Conservation (phyloP, 2,113 vertebrate genomes). For the Cariama cristata region DNA sequence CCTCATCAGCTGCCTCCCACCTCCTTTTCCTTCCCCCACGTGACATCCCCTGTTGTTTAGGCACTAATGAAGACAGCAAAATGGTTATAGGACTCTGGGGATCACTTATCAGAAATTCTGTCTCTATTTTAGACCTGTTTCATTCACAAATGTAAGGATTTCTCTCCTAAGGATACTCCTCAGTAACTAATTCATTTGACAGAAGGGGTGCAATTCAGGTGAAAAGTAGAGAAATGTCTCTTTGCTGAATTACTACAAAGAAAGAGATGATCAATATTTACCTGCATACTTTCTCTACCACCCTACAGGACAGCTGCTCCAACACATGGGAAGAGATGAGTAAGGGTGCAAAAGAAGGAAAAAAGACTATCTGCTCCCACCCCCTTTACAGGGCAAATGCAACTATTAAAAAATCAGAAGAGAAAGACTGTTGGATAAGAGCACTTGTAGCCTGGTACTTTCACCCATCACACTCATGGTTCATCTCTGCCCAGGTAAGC, state of each 20-base stretch:
- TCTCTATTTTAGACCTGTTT: neutral
- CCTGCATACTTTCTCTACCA: neutral
- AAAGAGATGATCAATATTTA: slow-evolving; percentile 6
- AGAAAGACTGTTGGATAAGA: neutral
- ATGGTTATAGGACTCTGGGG: neutral
- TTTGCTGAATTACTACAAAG: neutral
- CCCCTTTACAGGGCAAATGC: neutral
- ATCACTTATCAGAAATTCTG: neutral
- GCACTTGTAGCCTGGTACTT: neutral
- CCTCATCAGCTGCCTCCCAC: slow-evolving; percentile 13
- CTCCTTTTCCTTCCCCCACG: neutral
- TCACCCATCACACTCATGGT: neutral
- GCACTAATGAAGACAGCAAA: neutral
- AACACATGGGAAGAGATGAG: neutral
- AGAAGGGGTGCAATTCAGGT: neutral
- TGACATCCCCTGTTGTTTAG: neutral
- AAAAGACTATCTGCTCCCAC: neutral
- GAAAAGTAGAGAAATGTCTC: neutral
- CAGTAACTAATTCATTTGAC: neutral
- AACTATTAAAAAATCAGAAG: neutral
- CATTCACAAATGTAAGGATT: neutral
- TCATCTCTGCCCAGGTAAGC: neutral
- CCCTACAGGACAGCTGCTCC: slow-evolving; percentile 11
- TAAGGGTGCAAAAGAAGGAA: neutral
- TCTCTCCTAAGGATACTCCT: neutral